A percentile compares a stretch with the other conserved stretches of the same genome.
Evolutionary conservation across 2,888 invertebrate species (phyloP).

Genomic region (Folsomia candida): DNA sequence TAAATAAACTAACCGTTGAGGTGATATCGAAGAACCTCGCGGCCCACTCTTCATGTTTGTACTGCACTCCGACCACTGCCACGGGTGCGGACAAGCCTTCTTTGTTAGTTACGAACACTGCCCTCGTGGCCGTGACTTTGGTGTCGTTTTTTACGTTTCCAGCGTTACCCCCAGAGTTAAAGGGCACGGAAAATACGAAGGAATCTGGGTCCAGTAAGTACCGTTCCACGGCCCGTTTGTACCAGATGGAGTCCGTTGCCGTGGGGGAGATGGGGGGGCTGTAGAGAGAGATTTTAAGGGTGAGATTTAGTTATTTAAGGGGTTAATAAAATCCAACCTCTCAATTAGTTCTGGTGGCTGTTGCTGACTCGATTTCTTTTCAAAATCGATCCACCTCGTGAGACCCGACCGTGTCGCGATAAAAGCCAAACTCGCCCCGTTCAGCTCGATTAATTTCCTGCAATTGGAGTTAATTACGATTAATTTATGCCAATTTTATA

Average conservation of each 20-base stretch:
- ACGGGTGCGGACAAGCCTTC: conserved; percentile 76
- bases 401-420: conserved; percentile 87
- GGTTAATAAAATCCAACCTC: background rate
- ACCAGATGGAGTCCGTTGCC: conserved; percentile 87
- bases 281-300: conserved; percentile 57
- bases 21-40: conserved; percentile 85
- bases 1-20: conserved; percentile 65
- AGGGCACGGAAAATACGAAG: conserved; percentile 85
- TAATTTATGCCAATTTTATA: background rate
- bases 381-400: conserved; percentile 73
- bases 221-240: conserved; percentile 85
- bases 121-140: conserved; percentile 76
- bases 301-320: background rate
- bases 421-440: conserved; percentile 81
- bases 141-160: conserved; percentile 59
- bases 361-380: background rate
- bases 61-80: conserved; percentile 88
- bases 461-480: conserved; percentile 35
- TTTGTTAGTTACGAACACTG: conserved; percentile 76
- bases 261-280: conserved; percentile 51
- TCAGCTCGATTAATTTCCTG: conserved; percentile 78
- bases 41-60: conserved; percentile 76
- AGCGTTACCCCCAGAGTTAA: conserved; percentile 62
- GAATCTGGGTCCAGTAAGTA: conserved; percentile 81
- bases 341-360: background rate